Evolutionary conservation across 2,797 vertebrate genomes (phyloP).

Genomic region (Anguilla megastoma): DNA sequence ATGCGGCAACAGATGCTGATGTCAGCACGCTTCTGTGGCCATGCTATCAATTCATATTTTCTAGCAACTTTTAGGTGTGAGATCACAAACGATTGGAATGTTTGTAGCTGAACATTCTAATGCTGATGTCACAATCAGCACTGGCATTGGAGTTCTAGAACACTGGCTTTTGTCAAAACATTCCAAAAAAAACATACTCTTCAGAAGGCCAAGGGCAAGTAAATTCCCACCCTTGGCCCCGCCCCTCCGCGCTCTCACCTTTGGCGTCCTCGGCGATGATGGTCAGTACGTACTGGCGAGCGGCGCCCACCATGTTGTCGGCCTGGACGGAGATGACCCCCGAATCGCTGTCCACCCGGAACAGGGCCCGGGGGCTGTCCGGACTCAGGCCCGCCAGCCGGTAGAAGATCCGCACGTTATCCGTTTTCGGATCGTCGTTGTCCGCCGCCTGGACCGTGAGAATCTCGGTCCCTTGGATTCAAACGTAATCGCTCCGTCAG

Average conservation of each 20-base stretch:
- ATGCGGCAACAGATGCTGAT: background rate
- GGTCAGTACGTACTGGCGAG: slow-evolving; percentile 4
- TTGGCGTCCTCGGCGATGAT: slow-evolving; percentile 4
- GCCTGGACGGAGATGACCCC: slow-evolving; percentile 74
- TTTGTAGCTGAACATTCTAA: no score
- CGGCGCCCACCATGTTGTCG: slow-evolving; percentile 52
- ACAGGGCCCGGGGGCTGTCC: slow-evolving; percentile 74
- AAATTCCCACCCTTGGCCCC: background rate
- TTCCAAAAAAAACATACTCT: no score
- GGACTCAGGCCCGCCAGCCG: slow-evolving; percentile 74
- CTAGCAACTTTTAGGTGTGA: no score
- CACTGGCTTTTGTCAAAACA: no score
- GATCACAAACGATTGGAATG: no score
- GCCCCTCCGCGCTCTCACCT: background rate
- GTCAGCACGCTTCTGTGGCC: background rate
- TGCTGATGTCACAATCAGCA: no score
- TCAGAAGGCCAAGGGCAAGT: background rate
- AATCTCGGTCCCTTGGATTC: slow-evolving; percentile 74
- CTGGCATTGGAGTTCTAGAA: no score
- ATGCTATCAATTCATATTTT: background rate
- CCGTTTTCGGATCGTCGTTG: slow-evolving; percentile 73
- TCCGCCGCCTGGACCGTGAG: slow-evolving; percentile 76
- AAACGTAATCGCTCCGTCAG: background rate
- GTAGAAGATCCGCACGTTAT: slow-evolving; percentile 75
- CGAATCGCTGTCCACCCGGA: slow-evolving; percentile 71